Evolutionary conservation across 2,113 vertebrate species (phyloP), one percentile per base, ranked within the genome.

Genomic region (Embiotoca jacksoni): DNA sequence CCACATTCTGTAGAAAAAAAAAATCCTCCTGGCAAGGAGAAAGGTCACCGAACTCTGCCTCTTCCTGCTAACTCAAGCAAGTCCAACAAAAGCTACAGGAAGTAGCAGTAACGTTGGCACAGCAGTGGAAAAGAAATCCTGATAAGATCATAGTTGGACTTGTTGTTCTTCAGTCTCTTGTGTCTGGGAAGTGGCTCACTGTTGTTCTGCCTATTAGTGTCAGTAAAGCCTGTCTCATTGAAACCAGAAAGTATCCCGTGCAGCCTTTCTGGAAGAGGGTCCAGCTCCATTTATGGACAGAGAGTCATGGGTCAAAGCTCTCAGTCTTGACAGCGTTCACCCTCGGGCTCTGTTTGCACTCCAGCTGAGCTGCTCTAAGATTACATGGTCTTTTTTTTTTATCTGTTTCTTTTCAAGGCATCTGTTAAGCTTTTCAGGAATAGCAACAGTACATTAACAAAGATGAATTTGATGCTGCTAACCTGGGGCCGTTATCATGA

Each of bases 251-350:
- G 31, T 6, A 52, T 68, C 30, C n/a, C 14, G 44, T 63, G n/a
- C 16, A 68, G 65, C 3, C 33, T 47, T 41, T 78, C 47, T 63
- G 39, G 53, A 46, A 49, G 57, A 41, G 16, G 69, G 54, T 41
- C 14, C 33, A 52, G 52, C 37, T 72, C 85, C 84, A 83, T 87
- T 58, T 91, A 91, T 86, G 88, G 90, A 64, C 32, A 55, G 10
- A 84, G n/a, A 64, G 78, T 66, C 65, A 55, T 58, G 80, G 72
- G 71, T 89, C 87, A 87, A 69, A 82, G 77, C 72, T n/a, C 50
- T 60, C 0, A 70, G 36, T 82, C 76, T 60, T 52, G 0, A 62
- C 77, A 47, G 72, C 33, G n/a, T 64, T 84, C 75, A 30, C 77
- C 88, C 81, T 80, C 78, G 30, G 75, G 81, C 31, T 72, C 50